Conservation (phyloP, 2,797 vertebrate genomes). For the Ptychobarbus kaznakovi region DNA sequence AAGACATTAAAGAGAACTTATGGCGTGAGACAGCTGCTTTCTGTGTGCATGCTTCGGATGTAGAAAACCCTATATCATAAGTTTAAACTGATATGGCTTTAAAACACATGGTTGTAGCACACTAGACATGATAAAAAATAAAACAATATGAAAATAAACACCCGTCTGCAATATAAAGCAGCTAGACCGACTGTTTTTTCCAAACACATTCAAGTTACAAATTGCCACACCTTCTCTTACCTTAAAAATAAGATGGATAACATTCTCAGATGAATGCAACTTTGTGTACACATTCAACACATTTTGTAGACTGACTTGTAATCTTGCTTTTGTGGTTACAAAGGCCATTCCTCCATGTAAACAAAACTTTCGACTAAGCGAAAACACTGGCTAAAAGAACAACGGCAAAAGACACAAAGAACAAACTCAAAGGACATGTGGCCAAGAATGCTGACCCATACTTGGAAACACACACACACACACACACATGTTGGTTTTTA, state of each 20-base stretch:
- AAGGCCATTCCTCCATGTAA: neutral
- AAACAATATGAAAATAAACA: neutral
- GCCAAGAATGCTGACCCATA: neutral
- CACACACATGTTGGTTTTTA: no score
- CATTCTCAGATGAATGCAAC: neutral
- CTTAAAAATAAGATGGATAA: neutral
- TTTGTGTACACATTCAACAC: neutral
- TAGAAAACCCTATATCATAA: no score
- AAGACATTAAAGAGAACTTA: no score
- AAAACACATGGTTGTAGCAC: neutral
- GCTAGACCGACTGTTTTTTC: neutral
- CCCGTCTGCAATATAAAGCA: neutral
- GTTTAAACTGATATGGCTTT: no score
- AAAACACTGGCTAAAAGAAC: neutral
- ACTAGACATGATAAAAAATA: neutral
- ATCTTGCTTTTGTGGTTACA: neutral
- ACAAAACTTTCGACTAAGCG: neutral
- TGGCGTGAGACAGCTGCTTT: no score
- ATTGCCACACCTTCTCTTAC: neutral
- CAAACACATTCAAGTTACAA: neutral
- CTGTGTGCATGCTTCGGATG: no score
- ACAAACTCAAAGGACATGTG: no score
- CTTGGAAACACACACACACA: neutral
- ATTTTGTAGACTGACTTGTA: neutral
- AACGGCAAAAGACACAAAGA: neutral